phyloP scores from a whole-genome alignment of 2,797 vertebrate species.

The Phataginus tetradactyla region DNA sequence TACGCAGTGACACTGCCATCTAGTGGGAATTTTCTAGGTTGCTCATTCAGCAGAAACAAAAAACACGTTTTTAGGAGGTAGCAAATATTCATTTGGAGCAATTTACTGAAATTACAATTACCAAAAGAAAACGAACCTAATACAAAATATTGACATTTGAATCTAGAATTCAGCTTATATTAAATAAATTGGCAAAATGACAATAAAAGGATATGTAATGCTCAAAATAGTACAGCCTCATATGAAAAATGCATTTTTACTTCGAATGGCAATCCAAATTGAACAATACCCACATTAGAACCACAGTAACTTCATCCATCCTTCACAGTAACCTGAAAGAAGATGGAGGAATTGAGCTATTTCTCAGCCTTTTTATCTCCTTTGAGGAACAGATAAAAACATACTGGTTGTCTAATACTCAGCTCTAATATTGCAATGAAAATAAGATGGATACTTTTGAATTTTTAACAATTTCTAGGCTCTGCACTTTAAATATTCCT shows the following conservation, averaged over 20 bases:
- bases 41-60: neutral
- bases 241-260: slow-evolving; percentile 8
- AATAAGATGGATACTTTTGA: slow-evolving; percentile 1
- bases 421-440: slow-evolving; percentile 6
- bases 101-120: slow-evolving; percentile 48
- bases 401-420: neutral
- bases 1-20: slow-evolving; percentile 86
- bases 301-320: neutral
- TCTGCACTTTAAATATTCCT: neutral
- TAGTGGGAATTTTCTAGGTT: slow-evolving; percentile 69
- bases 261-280: neutral
- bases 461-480: slow-evolving; percentile 13
- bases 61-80: neutral
- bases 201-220: neutral
- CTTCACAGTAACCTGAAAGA: neutral
- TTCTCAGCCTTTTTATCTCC: neutral
- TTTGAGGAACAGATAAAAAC: slow-evolving; percentile 19
- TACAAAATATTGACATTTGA: neutral
- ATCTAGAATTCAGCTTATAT: neutral
- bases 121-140: neutral
- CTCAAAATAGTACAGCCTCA: neutral
- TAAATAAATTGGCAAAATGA: slow-evolving; percentile 11
- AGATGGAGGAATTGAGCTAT: neutral
- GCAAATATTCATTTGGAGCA: slow-evolving; percentile 22
- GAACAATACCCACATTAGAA: neutral